Percentiles rank a stretch among this genome's conserved stretches.
phyloP scores from a whole-genome alignment of 2,888 invertebrate species.

The Oxystoma pomonae region DNA sequence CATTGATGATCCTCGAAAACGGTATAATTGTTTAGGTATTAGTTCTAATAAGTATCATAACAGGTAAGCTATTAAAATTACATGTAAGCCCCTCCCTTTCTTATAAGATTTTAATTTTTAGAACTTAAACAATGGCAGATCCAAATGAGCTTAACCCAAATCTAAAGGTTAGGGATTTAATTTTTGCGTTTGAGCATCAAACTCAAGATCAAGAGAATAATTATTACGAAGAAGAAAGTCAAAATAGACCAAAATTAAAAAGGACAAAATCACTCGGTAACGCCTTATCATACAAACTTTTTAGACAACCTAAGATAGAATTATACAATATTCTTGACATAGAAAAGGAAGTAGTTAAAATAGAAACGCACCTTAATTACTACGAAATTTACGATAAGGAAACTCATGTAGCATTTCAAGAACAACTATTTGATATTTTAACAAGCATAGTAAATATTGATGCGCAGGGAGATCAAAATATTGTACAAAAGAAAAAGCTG shows the following conservation, averaged over 20 bases:
- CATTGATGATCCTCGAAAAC: too few species aligned
- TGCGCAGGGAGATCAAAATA: conserved; percentile 20
- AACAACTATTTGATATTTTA: conserved; percentile 29
- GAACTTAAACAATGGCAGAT: conserved; percentile 9
- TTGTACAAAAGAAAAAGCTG: conserved; percentile 19
- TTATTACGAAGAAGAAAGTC: background rate
- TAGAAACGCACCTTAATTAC: conserved; percentile 24
- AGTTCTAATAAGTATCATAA: too few species aligned
- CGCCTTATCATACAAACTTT: conserved; percentile 19
- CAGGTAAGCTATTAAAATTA: too few species aligned
- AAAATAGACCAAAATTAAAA: background rate
- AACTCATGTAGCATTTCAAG: conserved; percentile 31
- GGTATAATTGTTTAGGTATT: too few species aligned
- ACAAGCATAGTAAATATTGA: conserved; percentile 29
- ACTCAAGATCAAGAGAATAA: background rate
- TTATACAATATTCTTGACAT: conserved; percentile 22
- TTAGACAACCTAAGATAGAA: conserved; percentile 18
- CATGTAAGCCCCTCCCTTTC: too few species aligned
- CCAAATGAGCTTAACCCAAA: conserved; percentile 2
- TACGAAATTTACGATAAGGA: conserved; percentile 30
- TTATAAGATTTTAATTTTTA: too few species aligned
- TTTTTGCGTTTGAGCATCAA: conserved; percentile 20
- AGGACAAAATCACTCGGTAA: conserved; percentile 21
- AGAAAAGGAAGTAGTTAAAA: conserved; percentile 24
- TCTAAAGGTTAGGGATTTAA: conserved; percentile 18